Base-by-base conservation (phyloP, 2,888 invertebrate species). In the Rhagonycha lutea region DNA sequence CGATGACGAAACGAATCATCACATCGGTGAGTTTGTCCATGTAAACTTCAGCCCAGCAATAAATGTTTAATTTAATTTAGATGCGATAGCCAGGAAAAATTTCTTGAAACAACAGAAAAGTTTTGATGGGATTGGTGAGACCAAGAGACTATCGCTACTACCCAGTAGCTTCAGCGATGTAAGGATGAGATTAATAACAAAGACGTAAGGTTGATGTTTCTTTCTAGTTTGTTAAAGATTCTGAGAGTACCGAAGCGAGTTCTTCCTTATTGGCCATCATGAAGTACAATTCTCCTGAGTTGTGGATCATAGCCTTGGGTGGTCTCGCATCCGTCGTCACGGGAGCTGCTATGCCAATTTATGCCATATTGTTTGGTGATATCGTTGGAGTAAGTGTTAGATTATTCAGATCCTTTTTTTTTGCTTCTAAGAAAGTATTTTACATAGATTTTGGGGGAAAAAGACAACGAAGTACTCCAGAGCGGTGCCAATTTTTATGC, bases 341-440 rank as follows among this genome's bases (percentile, higher is more conserved):
- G 85, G 95, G 95, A 1, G 91, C 91, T 81, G 90, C 92, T 11
- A 93, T 93, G 91, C 95, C 95, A 0, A 82, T 93, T 10, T 92
- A 94, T 82, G 92, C 93, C 0, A 87, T 95, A 12, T 87, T 95
- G 60, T 92, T 95, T 81, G 94, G 95, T 73, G 92, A 92, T 82
- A 91, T 94, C 80, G 84, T 94, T 65, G 91, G 91, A 32, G 92
- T 92, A 88, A 89, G 89, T 65, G 0, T 28, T 14, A 1, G n/a
- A 2, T 61, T 70, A n/a, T n/a, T n/a, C n/a, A n/a, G n/a, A n/a
- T n/a, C n/a, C n/a, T n/a, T n/a, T n/a, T n/a, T n/a, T 14, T n/a
- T 14, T 60, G 24, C 4, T 14, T 23, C 18, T 12, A 14, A 72
- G 3, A 1, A 2, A 32, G 18, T 5, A 5, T 47, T 47, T 47